A percentile compares a stretch with the other conserved stretches of the same genome.
Evolutionary conservation across 2,888 invertebrate species (phyloP).

Genomic region (Cephus nigrinus): DNA sequence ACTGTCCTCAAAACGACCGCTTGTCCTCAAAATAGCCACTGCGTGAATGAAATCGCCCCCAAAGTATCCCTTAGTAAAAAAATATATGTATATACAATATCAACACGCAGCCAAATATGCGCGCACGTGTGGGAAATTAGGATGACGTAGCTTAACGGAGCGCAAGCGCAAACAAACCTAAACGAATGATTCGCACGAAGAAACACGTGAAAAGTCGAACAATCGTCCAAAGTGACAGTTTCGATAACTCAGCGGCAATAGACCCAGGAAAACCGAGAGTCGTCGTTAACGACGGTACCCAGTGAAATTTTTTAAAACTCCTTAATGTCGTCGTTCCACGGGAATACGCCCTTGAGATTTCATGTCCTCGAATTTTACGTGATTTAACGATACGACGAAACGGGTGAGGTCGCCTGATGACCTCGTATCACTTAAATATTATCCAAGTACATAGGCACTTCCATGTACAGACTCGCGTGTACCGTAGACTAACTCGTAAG

Average conservation of each 20-base stretch:
- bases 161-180: conserved; percentile 44
- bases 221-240: background rate
- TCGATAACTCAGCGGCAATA: background rate
- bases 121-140: conserved; percentile 43
- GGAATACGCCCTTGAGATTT: background rate
- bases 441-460: background rate
- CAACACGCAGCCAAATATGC: background rate
- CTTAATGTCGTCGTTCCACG: background rate
- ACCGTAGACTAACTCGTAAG: background rate
- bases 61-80: no score
- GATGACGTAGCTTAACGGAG: conserved; percentile 27
- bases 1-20: no score
- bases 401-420: background rate
- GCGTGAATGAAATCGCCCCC: no score
- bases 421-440: background rate
- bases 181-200: conserved; percentile 44
- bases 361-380: background rate
- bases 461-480: background rate
- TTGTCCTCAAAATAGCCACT: no score
- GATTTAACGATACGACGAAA: background rate
- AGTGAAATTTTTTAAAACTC: background rate
- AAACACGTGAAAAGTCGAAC: conserved; percentile 25
- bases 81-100: background rate
- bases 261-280: background rate
- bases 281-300: background rate